phyloP scores from a whole-genome alignment of 2,113 vertebrate species.

The Motacilla tschutschensis region DNA sequence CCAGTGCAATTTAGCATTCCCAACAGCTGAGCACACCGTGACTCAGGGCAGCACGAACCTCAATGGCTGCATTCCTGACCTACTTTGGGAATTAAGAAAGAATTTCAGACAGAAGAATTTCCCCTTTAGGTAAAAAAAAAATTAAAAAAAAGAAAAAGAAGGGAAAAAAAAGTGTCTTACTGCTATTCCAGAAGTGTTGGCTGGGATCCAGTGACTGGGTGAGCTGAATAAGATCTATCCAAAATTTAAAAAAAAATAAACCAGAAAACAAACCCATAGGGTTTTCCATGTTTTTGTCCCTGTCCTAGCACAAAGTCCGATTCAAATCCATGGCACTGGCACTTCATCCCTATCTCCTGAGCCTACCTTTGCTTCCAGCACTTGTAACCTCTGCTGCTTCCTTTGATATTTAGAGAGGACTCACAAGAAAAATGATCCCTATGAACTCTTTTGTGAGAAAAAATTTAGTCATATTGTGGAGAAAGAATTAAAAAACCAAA shows the following conservation, averaged over 20 bases:
- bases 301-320: background rate
- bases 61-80: slow-evolving; percentile 1
- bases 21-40: background rate
- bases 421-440: background rate
- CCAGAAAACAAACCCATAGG: background rate
- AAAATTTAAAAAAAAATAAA: background rate
- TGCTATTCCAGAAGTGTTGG: background rate
- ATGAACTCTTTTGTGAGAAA: background rate
- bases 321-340: background rate
- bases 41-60: background rate
- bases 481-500: background rate
- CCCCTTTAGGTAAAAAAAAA: background rate
- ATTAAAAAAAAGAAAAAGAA: too few relatives aligned
- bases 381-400: background rate
- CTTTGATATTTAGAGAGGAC: background rate
- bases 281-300: background rate
- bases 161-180: background rate
- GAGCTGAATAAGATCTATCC: background rate
- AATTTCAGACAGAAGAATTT: background rate
- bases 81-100: slow-evolving; percentile 24
- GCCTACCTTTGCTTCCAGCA: background rate
- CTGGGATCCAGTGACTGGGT: background rate
- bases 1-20: background rate
- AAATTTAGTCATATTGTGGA: background rate
- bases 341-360: background rate